phyloP scores from a whole-genome alignment of 2,113 vertebrate genomes.

The Ivindomyrus marchei region DNA sequence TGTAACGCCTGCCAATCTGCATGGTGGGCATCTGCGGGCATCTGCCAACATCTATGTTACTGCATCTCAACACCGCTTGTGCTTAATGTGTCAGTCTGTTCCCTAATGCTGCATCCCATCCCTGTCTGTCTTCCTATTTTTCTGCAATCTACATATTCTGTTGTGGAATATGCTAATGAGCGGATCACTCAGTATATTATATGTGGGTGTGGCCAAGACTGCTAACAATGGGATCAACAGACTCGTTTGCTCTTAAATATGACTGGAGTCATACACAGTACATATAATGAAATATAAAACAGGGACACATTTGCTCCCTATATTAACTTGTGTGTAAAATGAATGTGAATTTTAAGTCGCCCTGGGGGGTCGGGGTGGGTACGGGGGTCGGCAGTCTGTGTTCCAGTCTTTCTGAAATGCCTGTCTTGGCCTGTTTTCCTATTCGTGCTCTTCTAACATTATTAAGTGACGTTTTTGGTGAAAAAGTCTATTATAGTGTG shows the following conservation, averaged over 20 bases:
- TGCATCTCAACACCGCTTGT: background rate
- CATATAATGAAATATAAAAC: background rate
- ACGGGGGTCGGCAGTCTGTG: background rate
- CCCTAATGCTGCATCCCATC: background rate
- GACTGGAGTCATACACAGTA: conserved; percentile 2
- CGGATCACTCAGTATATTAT: background rate
- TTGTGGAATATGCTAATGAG: conserved; percentile 8
- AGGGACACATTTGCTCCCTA: background rate
- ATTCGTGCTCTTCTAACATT: conserved; percentile 40
- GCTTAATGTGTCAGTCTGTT: background rate
- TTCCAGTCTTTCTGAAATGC: background rate
- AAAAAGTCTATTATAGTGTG: conserved; percentile 51
- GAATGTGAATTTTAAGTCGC: background rate
- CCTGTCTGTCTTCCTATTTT: background rate
- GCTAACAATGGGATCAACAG: background rate
- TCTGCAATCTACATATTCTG: background rate
- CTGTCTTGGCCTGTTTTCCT: conserved; percentile 18
- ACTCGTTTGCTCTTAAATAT: background rate
- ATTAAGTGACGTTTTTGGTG: conserved; percentile 59
- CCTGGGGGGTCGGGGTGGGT: background rate
- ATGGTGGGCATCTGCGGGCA: background rate
- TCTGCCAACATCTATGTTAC: background rate
- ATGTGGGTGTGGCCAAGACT: background rate
- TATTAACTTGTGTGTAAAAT: background rate
- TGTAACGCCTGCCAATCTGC: background rate